Evolutionary conservation across 1,140 invertebrate genomes (phyloP).

Genomic region (Eumaeus atala): DNA sequence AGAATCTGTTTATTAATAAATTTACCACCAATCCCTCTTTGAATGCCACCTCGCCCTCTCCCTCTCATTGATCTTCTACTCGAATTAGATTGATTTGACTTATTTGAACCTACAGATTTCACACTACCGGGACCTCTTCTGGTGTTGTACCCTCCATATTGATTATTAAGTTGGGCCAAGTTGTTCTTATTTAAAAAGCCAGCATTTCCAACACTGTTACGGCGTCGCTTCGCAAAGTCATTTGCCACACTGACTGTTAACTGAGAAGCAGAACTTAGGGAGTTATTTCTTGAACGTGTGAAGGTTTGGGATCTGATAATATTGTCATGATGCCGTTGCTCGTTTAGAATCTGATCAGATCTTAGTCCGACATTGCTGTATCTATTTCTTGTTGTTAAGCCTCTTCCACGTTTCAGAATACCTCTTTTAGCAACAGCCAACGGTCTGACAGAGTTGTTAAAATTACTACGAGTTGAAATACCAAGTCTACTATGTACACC

Average conservation of each 20-base stretch:
- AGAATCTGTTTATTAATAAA: conserved; percentile 61
- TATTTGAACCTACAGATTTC: conserved; percentile 52
- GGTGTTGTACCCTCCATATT: conserved; percentile 49
- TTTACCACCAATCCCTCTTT: conserved; percentile 48
- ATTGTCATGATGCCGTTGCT: conserved; percentile 46
- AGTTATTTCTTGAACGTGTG: conserved; percentile 58
- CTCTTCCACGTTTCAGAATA: conserved; percentile 57
- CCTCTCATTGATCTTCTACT: conserved; percentile 45
- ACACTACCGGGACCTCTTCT: conserved; percentile 57
- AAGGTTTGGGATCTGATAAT: conserved; percentile 61
- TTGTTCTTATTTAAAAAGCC: conserved; percentile 56
- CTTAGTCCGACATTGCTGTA: conserved; percentile 57
- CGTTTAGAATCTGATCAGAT: conserved; percentile 61
- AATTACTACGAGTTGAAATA: conserved; percentile 35
- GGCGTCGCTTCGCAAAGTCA: conserved; percentile 54
- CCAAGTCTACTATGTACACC: conserved; percentile 57
- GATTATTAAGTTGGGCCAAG: conserved; percentile 52
- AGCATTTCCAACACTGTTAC: conserved; percentile 56
- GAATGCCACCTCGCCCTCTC: conserved; percentile 40
- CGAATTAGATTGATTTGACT: conserved; percentile 45
- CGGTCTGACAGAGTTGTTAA: conserved; percentile 39
- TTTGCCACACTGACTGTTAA: conserved; percentile 64
- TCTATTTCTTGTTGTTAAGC: conserved; percentile 47
- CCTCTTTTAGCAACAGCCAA: conserved; percentile 59
- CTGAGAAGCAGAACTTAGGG: conserved; percentile 53